Evolutionary conservation across 1,140 invertebrate genomes (phyloP).

Genomic region (Habropoda laboriosa): DNA sequence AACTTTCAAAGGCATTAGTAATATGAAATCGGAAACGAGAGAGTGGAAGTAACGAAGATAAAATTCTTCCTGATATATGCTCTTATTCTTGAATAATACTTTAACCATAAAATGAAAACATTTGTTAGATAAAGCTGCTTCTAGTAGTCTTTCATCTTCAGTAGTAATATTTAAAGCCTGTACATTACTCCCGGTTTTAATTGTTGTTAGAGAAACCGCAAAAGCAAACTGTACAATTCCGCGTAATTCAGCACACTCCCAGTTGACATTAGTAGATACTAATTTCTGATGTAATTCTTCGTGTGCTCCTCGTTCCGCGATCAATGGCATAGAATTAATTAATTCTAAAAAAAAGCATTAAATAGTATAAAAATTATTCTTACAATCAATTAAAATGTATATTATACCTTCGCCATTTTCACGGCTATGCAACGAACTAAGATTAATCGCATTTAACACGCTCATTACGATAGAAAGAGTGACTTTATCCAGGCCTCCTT

Average conservation of each 20-base stretch:
- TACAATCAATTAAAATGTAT: neutral
- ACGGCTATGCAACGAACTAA: conserved; percentile 88
- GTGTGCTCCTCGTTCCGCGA: conserved; percentile 87
- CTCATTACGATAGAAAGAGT: conserved; percentile 91
- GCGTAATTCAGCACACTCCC: conserved; percentile 87
- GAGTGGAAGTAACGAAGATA: conserved; percentile 92
- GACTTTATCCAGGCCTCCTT: conserved; percentile 87
- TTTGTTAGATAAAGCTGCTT: conserved; percentile 90
- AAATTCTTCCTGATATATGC: conserved; percentile 90
- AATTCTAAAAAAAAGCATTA: conserved; percentile 81
- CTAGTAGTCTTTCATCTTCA: conserved; percentile 84
- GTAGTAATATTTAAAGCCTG: conserved; percentile 70
- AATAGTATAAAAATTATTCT: conserved; percentile 18
- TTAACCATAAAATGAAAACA: conserved; percentile 91
- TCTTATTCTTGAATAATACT: conserved; percentile 87
- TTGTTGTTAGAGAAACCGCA: conserved; percentile 89
- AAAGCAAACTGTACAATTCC: conserved; percentile 90
- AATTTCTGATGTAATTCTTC: conserved; percentile 82
- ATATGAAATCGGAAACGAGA: conserved; percentile 95
- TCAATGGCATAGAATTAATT: conserved; percentile 87
- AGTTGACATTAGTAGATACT: conserved; percentile 82
- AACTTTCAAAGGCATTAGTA: conserved; percentile 95
- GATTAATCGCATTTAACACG: conserved; percentile 91
- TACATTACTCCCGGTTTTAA: conserved; percentile 84
- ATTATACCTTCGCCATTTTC: conserved; percentile 83